Evolutionary conservation across 2,797 vertebrate genomes (phyloP).

Genomic region (Pagetopsis macropterus): DNA sequence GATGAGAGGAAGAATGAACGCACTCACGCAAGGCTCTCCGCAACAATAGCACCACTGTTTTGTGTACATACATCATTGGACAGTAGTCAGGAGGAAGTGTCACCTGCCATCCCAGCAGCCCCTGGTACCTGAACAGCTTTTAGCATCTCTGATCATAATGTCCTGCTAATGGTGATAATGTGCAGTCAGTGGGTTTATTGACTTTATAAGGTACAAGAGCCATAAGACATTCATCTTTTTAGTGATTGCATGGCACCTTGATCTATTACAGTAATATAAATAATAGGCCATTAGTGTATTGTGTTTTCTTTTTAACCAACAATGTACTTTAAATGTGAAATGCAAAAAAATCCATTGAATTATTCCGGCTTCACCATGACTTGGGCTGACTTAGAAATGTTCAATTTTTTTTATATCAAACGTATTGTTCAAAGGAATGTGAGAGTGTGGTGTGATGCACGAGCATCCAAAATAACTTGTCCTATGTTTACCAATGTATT

Average conservation of each 20-base stretch:
- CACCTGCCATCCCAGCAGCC: constrained; percentile 52
- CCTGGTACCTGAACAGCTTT: constrained; percentile 21
- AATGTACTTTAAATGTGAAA: background rate
- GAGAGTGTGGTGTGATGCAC: background rate
- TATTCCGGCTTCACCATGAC: background rate
- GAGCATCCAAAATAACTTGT: constrained; percentile 25
- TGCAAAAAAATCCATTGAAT: background rate
- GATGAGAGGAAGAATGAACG: constrained; percentile 63
- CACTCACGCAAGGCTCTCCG: constrained; percentile 62
- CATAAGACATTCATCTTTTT: background rate
- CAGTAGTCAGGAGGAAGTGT: constrained; percentile 32
- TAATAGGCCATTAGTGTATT: background rate
- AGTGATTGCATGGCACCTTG: background rate
- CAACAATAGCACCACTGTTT: constrained; percentile 71
- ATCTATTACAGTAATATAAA: background rate
- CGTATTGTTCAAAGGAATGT: background rate
- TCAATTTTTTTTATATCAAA: background rate
- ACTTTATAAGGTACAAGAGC: background rate
- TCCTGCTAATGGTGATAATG: background rate
- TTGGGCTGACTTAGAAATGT: background rate
- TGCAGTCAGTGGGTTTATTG: constrained; percentile 13
- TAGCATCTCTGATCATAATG: constrained; percentile 6
- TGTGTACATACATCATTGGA: constrained; percentile 54
- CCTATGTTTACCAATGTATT: constrained; percentile 52
- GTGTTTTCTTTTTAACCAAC: background rate